These are phyloP conservation scores for Polypterus senegalus DNA, from an alignment of 2,113 vertebrate species.

Conservation along the genomic window DNA sequence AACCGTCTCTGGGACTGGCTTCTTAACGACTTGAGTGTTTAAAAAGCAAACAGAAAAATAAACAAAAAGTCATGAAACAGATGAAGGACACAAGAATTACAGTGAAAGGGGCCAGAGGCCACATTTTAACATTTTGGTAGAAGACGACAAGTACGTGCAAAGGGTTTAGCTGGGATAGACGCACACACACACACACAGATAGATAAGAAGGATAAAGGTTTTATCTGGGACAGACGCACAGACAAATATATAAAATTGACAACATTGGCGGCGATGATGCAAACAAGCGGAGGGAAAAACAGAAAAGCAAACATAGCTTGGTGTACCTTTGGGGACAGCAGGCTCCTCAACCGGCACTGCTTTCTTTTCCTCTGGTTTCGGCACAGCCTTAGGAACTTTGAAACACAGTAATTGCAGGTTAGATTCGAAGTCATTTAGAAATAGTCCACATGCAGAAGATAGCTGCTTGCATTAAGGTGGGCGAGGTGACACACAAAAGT, in stretches of 20 bases:
- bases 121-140: neutral
- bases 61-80: neutral
- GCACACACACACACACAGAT: constrained; percentile 25
- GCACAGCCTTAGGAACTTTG: constrained; percentile 33
- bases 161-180: neutral
- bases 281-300: too few relatives aligned
- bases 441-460: too few relatives aligned
- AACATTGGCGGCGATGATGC: too few relatives aligned
- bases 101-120: too few relatives aligned
- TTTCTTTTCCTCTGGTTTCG: constrained; percentile 22
- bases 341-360: constrained; percentile 18
- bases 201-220: too few relatives aligned
- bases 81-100: neutral
- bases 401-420: constrained; percentile 25
- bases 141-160: neutral
- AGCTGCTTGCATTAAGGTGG: too few relatives aligned
- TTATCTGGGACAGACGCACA: too few relatives aligned
- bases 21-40: constrained; percentile 41
- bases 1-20: constrained; percentile 34
- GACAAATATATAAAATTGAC: too few relatives aligned
- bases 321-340: constrained; percentile 29
- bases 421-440: neutral
- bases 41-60: constrained; percentile 1
- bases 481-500: too few relatives aligned
- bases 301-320: neutral